Evolutionary conservation across 2,888 invertebrate genomes (phyloP), one percentile per base, ranked within the genome.

Genomic region (Standfussiana lucernea): DNA sequence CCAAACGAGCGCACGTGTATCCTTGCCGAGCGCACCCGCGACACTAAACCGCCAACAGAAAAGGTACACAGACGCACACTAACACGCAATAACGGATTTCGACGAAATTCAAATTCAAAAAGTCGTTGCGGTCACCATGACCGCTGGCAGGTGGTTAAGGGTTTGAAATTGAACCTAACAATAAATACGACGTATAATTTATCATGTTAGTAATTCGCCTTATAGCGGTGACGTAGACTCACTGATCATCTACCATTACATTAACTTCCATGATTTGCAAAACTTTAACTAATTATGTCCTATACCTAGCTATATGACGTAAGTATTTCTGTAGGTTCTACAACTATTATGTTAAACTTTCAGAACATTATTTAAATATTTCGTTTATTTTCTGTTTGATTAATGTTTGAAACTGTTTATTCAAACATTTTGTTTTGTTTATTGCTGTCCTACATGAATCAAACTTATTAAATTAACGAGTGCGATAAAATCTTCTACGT

Each of bases 201-300:
- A 40, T 79, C 68, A 74, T 75, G 35, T 45, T 10, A 62, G 32
- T 62, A 42, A 69, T 56, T 28, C 72, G 59, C 72, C 59, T 56
- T 72, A 68, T 32, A 40, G 28, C n/a, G 18, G 42, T 74, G 67
- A 37, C 67, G 62, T 50, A 64, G 64, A 79, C 67, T 66, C 21
- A 67, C 59, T 75, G 68, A 62, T n/a, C 24, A 67, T n/a, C n/a
- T n/a, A 56, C 71, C 53, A 69, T 76, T 24, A 62, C 59, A 76
- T 78, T 80, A 85, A 74, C 72, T 28, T n/a, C 6, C 76, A 69
- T 85, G 86, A 85, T 67, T 80, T 67, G 75, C 82, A 40, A 69
- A 59, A 72, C 18, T 56, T 32, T 21, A 59, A 59, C 21, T 3
- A 0, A 35, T 21, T 32, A 21, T 56, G 53, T 56, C 6, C 53